Base-by-base conservation (phyloP, 2,797 vertebrate species). In the Cichlasoma orientale region DNA sequence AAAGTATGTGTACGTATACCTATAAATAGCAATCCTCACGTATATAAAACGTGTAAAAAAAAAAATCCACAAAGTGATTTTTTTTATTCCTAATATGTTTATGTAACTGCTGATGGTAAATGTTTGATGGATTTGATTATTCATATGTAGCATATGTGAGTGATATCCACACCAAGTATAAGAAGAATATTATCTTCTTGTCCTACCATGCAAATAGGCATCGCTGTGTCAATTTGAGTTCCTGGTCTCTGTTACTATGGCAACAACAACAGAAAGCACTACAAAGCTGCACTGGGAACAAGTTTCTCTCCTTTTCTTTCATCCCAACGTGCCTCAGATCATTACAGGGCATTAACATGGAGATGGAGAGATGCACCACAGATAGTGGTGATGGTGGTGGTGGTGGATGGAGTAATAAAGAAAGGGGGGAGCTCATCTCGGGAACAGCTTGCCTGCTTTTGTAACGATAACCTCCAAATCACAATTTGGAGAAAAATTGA, bases 291-390 rank as follows among this genome's bases (percentile, higher is more conserved):
- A n/a, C 73, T 25, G 81, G 80, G 89, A 89, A 90, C 86, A 93
- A 82, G 88, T 90, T 91, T 88, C 79, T 86, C 79, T 84, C 86
- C 86, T 91, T 78, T 80, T 93, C 88, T 94, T 93, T 94, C 86
- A 94, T 93, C 88, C 89, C 74, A 12, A 57, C 36, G 77, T 66
- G 80, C 87, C 88, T 93, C 90, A 91, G 85, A 95, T 94, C 91
- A 92, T 95, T 93, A 93, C 84, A 92, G 89, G 82, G 84, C 90
- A 94, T 94, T 92, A 93, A 92, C 90, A 92, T 91, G 89, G 82
- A 90, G 93, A 92, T 90, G 88, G 90, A 90, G 90, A 77, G 90
- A 90, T 91, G 88, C 82, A 74, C 82, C 78, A 78, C 56, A 56
- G 80, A 68, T 68, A 88, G 63, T 54, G 75, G 55, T 29, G 9